Evolutionary conservation across 2,888 invertebrate genomes (phyloP), one percentile per base, ranked within the genome.

Genomic region (Caenorhabditis sp.): DNA sequence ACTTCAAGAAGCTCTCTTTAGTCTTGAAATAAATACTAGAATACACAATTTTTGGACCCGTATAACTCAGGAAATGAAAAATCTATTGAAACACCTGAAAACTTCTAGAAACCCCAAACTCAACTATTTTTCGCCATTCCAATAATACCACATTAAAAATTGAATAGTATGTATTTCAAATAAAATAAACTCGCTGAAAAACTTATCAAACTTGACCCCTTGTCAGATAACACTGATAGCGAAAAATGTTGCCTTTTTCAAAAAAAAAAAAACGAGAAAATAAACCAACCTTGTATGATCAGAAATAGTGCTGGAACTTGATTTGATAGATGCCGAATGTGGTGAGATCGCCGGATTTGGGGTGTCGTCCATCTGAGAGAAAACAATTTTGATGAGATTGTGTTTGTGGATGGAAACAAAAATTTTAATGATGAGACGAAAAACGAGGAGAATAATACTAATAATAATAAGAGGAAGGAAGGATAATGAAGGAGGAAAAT

Each of bases 221-320:
- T n/a, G n/a, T n/a, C n/a, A n/a, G 20, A 21, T 7, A 52, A 21
- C n/a, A 23, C 21, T 23, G 21, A 52, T 52, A 52, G 31, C 31
- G 21, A 52, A 52, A 52, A 23, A 21, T 52, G 21, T 1, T 52
- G 21, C 7, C 23, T 21, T n/a, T 23, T 50, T 50, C 17, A 7
- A 52, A 52, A 21, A 52, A 23, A 52, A 21, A 12, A 52, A 52
- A 21, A 8, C 52, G 7, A 52, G 20, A 4, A 21, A 21, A 5
- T 20, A 17, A 63, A 76, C 75, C 52, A 20, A 82, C 82, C 82
- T 82, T 14, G 82, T 82, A 62, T 82, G 81, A 50, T 82, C 81
- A 1, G 82, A 82, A 12, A 76, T 77, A 25, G 75, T 76, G 58
- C 77, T 77, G 4, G 78, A 78, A 59, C 76, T 81, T 27, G 79